phyloP scores from a whole-genome alignment of 1,140 invertebrate genomes.

The Zaprionus kolodkinae region DNA sequence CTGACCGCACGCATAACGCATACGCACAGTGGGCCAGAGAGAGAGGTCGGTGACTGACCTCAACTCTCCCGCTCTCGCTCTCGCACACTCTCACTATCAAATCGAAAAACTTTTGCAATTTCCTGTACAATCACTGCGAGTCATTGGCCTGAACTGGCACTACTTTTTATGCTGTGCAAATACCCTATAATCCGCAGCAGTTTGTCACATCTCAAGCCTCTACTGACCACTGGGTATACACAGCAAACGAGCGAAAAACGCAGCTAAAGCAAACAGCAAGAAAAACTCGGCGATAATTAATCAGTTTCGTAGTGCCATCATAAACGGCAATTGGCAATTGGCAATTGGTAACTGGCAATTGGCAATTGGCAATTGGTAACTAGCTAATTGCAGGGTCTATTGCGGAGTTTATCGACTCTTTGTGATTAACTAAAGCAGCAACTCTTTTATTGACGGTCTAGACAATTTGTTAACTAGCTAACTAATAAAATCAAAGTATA shows the following conservation, averaged over 20 bases:
- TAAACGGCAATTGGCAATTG: conserved; percentile 26
- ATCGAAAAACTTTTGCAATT: conserved; percentile 40
- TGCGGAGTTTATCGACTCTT: conserved; percentile 19
- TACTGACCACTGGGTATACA: not conserved
- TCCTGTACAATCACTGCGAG: conserved; percentile 18
- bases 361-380: conserved; percentile 2
- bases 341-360: conserved; percentile 3
- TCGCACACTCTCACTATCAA: not conserved
- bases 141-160: conserved; percentile 38
- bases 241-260: conserved; percentile 8
- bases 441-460: too few species aligned
- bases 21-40: conserved; percentile 36
- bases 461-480: not conserved
- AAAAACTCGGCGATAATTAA: conserved; percentile 37
- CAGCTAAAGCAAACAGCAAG: conserved; percentile 5
- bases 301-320: conserved; percentile 41
- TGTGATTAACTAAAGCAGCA: conserved; percentile 8
- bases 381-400: conserved; percentile 32
- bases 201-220: not conserved
- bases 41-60: conserved; percentile 48
- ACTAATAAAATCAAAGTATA: not conserved
- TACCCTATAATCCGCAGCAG: not conserved
- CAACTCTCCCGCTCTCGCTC: conserved; percentile 21
- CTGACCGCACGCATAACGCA: conserved; percentile 41
- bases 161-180: conserved; percentile 22